These are phyloP conservation scores for Dione vanillae DNA, from an alignment of 2,888 invertebrate genomes.

Conservation along the genomic window DNA sequence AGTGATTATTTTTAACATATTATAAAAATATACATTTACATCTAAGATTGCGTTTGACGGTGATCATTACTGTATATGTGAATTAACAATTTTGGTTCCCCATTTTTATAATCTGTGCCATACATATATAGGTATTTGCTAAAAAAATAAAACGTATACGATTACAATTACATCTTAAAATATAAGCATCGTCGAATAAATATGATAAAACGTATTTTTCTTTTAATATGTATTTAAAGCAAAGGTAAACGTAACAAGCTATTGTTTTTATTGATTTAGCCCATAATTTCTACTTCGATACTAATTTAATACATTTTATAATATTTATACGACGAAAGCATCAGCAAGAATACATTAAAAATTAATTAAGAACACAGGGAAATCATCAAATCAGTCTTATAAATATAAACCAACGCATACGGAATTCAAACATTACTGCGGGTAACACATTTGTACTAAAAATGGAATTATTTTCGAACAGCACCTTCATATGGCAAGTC, in stretches of 20 bases:
- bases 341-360: constrained; percentile 47
- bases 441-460: constrained; percentile 65
- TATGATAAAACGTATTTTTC: not conserved
- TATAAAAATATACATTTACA: constrained; percentile 36
- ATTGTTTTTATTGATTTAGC: not conserved
- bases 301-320: not conserved
- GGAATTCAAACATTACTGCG: constrained; percentile 48
- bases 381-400: constrained; percentile 73
- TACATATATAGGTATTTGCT: constrained; percentile 17
- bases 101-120: constrained; percentile 15
- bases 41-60: constrained; percentile 31
- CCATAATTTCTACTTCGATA: not conserved
- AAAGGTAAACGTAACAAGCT: no score
- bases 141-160: constrained; percentile 29
- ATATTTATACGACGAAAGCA: constrained; percentile 29
- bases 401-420: constrained; percentile 52
- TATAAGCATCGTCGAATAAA: constrained; percentile 28
- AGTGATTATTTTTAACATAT: constrained; percentile 34
- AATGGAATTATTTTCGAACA: constrained; percentile 62
- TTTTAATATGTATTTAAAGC: not conserved
- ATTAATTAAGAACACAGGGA: constrained; percentile 58
- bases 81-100: constrained; percentile 42
- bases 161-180: constrained; percentile 35
- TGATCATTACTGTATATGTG: constrained; percentile 36
- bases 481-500: constrained; percentile 61